These are phyloP conservation scores for Eristalis pertinax DNA, from an alignment of 2,888 invertebrate genomes.

Conservation along the genomic window DNA sequence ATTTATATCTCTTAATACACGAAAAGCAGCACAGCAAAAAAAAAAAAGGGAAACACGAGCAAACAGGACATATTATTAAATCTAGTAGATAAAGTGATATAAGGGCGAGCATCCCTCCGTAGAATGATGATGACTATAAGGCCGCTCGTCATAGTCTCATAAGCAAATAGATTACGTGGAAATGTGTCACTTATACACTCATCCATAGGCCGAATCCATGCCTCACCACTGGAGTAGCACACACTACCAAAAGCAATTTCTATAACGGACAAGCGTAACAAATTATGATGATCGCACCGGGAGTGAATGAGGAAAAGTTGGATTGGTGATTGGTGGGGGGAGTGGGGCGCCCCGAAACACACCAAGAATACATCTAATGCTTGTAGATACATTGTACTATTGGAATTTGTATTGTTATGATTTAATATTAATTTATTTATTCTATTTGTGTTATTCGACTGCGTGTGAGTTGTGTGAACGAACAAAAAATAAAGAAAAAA, in stretches of 20 bases:
- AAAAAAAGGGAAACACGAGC: slow-evolving; percentile 13
- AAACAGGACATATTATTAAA: slow-evolving; percentile 72
- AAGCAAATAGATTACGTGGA: slow-evolving; percentile 75
- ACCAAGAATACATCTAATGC: slow-evolving; percentile 40
- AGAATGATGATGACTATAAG: slow-evolving; percentile 70
- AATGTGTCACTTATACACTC: slow-evolving; percentile 73
- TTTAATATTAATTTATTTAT: slow-evolving; percentile 71
- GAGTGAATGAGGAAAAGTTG: slow-evolving; percentile 33
- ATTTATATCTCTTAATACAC: slow-evolving; percentile 72
- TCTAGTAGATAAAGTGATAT: slow-evolving; percentile 74
- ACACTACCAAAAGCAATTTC: slow-evolving; percentile 63
- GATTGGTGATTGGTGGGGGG: not conserved
- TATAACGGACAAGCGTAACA: slow-evolving; percentile 72
- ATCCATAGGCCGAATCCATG: slow-evolving; percentile 47
- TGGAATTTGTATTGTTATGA: slow-evolving; percentile 71
- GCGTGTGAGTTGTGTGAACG: not conserved
- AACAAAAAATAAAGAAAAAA: too few relatives aligned
- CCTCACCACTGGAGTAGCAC: slow-evolving; percentile 9
- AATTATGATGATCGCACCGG: slow-evolving; percentile 71
- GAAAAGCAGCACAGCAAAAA: slow-evolving; percentile 43
- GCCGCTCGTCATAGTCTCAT: slow-evolving; percentile 72
- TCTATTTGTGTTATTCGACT: slow-evolving; percentile 31
- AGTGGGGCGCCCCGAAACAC: not conserved
- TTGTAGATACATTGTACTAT: slow-evolving; percentile 54
- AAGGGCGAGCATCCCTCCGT: slow-evolving; percentile 67